Evolutionary conservation across 2,888 invertebrate species (phyloP).

Genomic region (Drosophila hamatofila): DNA sequence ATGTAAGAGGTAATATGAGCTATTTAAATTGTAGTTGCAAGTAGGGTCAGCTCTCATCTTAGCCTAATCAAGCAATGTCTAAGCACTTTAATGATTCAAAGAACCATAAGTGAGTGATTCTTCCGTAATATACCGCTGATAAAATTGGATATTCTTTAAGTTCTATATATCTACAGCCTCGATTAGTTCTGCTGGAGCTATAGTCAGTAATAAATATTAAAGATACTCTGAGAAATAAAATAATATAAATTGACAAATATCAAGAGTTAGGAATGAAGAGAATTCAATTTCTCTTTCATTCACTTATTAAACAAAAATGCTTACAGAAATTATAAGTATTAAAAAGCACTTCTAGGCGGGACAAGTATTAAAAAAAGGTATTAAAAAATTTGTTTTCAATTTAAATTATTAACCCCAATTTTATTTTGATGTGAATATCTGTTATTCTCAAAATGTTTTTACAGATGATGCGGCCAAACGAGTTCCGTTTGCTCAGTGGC

Average conservation of each 20-base stretch:
- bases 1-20: background rate
- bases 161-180: background rate
- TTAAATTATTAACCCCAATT: conserved; percentile 4
- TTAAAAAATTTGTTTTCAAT: background rate
- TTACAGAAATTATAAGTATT: background rate
- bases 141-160: too few species aligned
- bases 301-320: too few species aligned
- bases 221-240: too few species aligned
- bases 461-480: conserved; percentile 28
- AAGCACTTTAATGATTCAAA: background rate
- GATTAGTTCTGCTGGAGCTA: too few species aligned
- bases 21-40: background rate
- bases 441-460: background rate
- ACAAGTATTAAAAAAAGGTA: background rate
- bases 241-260: too few species aligned
- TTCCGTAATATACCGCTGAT: too few species aligned
- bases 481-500: conserved; percentile 33
- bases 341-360: background rate
- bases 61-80: background rate
- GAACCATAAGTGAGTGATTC: background rate
- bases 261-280: too few species aligned
- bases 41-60: background rate
- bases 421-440: background rate
- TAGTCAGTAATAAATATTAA: background rate
- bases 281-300: too few species aligned